These are phyloP conservation scores for Drosophila glabriapex DNA, from an alignment of 2,888 invertebrate genomes.

Conservation along the genomic window DNA sequence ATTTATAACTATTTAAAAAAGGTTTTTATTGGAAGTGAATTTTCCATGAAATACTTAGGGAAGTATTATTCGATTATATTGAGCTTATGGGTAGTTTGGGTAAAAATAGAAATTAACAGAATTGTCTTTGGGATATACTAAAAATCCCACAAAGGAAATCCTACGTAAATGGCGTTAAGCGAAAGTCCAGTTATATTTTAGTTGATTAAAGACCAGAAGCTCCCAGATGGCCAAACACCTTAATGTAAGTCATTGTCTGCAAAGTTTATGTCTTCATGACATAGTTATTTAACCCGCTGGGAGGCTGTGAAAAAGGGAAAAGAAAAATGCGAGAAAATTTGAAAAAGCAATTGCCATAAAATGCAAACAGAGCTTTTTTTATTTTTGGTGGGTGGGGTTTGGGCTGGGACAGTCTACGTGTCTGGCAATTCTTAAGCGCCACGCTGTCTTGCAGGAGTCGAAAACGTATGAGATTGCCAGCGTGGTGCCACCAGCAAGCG, in stretches of 20 bases:
- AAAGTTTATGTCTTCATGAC: constrained; percentile 52
- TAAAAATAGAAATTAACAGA: not conserved
- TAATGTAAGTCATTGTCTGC: constrained; percentile 34
- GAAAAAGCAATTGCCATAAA: constrained; percentile 59
- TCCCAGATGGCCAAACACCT: constrained; percentile 15
- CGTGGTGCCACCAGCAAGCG: constrained; percentile 60
- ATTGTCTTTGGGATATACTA: not conserved
- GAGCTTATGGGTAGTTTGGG: not conserved
- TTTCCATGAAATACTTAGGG: not conserved
- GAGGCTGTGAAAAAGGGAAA: constrained; percentile 22
- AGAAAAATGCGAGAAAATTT: constrained; percentile 45
- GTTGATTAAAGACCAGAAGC: not conserved
- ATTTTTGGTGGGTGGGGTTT: not conserved
- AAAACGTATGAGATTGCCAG: constrained; percentile 84
- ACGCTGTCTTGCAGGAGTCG: constrained; percentile 78
- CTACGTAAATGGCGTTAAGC: not conserved
- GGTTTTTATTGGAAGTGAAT: not conserved
- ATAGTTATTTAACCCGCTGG: constrained; percentile 40
- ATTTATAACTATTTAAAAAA: not conserved
- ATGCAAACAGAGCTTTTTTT: constrained; percentile 37
- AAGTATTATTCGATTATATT: not conserved
- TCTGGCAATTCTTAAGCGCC: constrained; percentile 24
- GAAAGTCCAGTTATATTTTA: not conserved
- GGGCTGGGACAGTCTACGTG: constrained; percentile 16
- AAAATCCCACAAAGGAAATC: not conserved